Evolutionary conservation across 1,140 invertebrate genomes (phyloP), one percentile per base, ranked within the genome.

Genomic region (Drosophila azteca): DNA sequence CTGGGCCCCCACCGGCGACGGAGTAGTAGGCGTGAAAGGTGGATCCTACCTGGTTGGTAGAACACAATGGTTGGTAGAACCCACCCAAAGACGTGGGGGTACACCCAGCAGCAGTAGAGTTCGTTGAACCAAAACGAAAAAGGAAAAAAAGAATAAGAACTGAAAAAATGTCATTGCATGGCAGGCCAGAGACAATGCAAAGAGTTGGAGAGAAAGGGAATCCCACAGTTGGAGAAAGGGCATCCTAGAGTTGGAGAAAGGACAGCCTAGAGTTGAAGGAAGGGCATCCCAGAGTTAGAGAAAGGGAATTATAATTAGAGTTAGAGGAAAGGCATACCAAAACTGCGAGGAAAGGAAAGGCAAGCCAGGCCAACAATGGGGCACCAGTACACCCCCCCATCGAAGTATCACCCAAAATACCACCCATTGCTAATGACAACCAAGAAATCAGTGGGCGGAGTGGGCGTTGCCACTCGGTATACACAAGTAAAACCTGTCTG

Each of bases 61-160:
- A 26, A 52, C 35, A 39, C 35, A 39, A 39, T 39, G 35, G 35
- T n/a, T n/a, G n/a, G n/a, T n/a, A n/a, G 11, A 4, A 35, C 44
- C 45, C 35, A 44, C 48, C 67, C 53, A 73, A 71, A 54, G 44
- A 59, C 35, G 13, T 50, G 43, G 63, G 35, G 35, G 11, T 20
- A 59, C 39, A 46, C 7, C 39, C 52, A 60, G 64, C 17, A 39
- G 45, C 4, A 70, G 45, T 3, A 70, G 82, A 70, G 82, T 87
- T 87, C 82, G 71, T 88, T 87, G 82, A 87, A 87, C 82, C 63
- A 76, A 13, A 13, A 53, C 73, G 17, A 67, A 85, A 77, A 69
- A 71, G 35, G 48, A 64, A 60, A 63, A 63, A 22, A 45, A 61
- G 35, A 49, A 71, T 35, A 43, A 51, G 54, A 58, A 43, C 55